phyloP scores from a whole-genome alignment of 2,797 vertebrate species.

The Sebastes melanostomus region DNA sequence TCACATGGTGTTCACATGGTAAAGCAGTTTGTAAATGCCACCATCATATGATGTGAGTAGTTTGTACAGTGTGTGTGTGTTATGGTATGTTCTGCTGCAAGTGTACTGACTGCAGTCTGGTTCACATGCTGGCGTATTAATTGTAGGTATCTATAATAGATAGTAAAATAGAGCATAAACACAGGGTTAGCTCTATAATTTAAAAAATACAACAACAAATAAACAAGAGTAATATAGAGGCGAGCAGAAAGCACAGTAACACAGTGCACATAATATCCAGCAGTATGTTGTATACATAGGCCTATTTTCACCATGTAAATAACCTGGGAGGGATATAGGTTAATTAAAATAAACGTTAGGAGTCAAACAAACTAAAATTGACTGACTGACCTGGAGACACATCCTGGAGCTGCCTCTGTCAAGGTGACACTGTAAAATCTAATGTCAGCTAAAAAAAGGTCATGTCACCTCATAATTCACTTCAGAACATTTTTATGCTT shows the following conservation, averaged over 20 bases:
- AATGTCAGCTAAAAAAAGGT: slow-evolving; percentile 35
- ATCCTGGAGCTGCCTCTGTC: slow-evolving; percentile 9
- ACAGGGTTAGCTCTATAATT: background rate
- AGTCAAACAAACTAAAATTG: background rate
- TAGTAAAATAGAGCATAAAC: background rate
- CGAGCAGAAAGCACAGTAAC: background rate
- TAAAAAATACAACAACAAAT: background rate
- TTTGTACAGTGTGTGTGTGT: background rate
- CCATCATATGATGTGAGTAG: background rate
- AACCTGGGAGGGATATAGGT: background rate
- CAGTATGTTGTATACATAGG: background rate
- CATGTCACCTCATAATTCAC: background rate
- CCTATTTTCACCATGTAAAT: background rate
- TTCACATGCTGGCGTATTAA: slow-evolving; percentile 45
- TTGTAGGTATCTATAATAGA: slow-evolving; percentile 18
- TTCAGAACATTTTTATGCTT: background rate
- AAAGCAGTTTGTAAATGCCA: fast-evolving
- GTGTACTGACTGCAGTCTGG: slow-evolving; percentile 69
- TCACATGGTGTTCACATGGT: fast-evolving
- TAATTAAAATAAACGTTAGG: background rate
- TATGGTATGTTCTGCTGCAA: slow-evolving; percentile 80
- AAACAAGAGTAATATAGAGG: fast-evolving
- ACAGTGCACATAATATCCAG: background rate
- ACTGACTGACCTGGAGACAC: background rate
- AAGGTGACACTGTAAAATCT: slow-evolving; percentile 55